Base-by-base conservation (phyloP, 2,888 invertebrate species). In the Pilophorus perplexus region DNA sequence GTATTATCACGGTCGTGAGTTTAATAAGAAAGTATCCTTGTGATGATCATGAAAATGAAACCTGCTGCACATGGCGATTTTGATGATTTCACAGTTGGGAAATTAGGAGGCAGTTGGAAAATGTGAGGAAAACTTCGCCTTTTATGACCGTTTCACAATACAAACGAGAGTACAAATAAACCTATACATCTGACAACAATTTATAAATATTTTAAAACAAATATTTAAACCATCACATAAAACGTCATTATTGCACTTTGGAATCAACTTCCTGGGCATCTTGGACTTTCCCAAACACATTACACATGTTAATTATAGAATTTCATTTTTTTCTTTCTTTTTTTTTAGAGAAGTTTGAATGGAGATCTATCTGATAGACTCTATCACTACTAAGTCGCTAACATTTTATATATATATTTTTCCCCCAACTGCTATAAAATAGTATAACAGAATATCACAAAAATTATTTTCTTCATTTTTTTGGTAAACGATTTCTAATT, bases 381-480 rank as follows among this genome's bases (percentile, higher is more conserved):
- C 33, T 33, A 33, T 33, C 33, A 33, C 12, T 33, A 33, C 6
- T n/a, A n/a, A n/a, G n/a, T n/a, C 33, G 12, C 33, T 33, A 33
- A 6, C 6, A 8, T 33, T 33, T 8, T 33, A 8, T 33, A 6
- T 33, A 12, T 33, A 33, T 28, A 2, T 4, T 28, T 27, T 1
- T 55, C 5, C 22, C 38, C 23, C 38, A 55, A 55, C 38, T 22
- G 55, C 55, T 55, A 55, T 55, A 55, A 55, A 55, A 55, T 55
- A 55, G 55, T 55, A 55, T 55, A 55, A 55, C 55, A 55, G 55
- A 55, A 55, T 55, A 55, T 55, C 38, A 55, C 38, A 33, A 55
- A 33, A 55, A 55, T 38, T 55, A 38, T 55, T 55, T 55, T 55
- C 38, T 38, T 55, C 37, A 27, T 38, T 14, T 22, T 14, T 27